Evolutionary conservation across 2,113 vertebrate genomes (phyloP).

Genomic region (Tragelaphus imberbis): DNA sequence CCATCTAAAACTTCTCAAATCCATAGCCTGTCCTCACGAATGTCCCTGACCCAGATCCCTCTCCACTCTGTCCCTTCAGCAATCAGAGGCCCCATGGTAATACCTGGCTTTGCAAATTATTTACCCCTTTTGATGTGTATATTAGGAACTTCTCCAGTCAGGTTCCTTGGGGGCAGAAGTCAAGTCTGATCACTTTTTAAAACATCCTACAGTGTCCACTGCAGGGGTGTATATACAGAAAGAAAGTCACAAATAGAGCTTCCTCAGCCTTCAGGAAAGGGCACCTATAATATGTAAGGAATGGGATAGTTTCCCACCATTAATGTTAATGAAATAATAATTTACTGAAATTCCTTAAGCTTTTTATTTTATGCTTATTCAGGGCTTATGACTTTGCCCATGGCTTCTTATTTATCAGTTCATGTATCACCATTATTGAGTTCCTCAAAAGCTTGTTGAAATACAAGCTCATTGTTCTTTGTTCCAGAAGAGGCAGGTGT

Average conservation of each 20-base stretch:
- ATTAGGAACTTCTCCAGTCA: background rate
- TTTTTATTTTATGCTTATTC: background rate
- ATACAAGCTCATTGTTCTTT: constrained; percentile 59
- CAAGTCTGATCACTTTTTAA: background rate
- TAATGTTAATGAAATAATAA: constrained; percentile 18
- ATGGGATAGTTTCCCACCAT: background rate
- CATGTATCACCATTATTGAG: background rate
- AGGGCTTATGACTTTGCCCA: background rate
- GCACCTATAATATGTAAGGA: background rate
- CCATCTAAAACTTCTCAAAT: background rate
- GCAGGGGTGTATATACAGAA: background rate
- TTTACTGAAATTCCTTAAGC: background rate
- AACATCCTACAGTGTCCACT: background rate
- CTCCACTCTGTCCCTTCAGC: background rate
- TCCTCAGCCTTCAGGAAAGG: background rate
- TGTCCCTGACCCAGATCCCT: no score
- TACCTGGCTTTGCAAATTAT: background rate
- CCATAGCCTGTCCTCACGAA: background rate
- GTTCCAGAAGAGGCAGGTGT: constrained; percentile 44
- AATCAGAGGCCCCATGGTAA: background rate
- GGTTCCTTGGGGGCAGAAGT: background rate
- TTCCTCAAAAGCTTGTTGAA: constrained; percentile 51
- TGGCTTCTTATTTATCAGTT: constrained; percentile 38
- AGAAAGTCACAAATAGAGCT: background rate
- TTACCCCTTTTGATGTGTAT: background rate